Base-by-base conservation (phyloP, 2,888 invertebrate species). In the Ephialtes manifestator region DNA sequence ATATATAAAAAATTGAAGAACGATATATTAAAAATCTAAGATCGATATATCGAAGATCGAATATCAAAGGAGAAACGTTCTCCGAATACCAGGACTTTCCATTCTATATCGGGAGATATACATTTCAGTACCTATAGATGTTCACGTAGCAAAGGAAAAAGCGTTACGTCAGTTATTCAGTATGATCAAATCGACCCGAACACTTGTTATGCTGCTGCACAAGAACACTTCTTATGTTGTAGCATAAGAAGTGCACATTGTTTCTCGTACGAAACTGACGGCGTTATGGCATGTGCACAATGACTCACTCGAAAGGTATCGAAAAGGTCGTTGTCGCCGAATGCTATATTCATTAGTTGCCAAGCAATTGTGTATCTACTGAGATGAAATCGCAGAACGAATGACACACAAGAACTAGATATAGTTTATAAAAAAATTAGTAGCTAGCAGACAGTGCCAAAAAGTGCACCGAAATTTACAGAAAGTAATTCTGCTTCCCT, bases 231-330 rank as follows among this genome's bases (percentile, higher is more conserved):
- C 4, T 51, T 51, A 18, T 18, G 51, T 18, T 51, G n/a, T 51
- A 15, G 51, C 18, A 10, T 39, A 39, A 39, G 39, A 39, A n/a
- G 18, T 51, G 51, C 18, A 51, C 51, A 51, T 51, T 60, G 43
- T 43, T 20, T 43, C 46, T 67, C 46, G 67, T 24, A 67, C 20
- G 15, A 67, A 18, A 43, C 46, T 46, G 46, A 43, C 67, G 15
- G 18, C 18, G 51, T 51, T 51, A 18, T 51, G 18, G 51, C 51
- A 51, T 51, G n/a, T 51, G n/a, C n/a, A 51, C 51, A 51, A 51
- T 51, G 51, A 51, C n/a, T 51, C 51, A 51, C 18, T 51, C 51
- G 51, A 51, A 51, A 51, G 51, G 58, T 58, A 58, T 58, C 58
- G 28, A 58, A 58, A 58, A 28, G 24, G 58, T 28, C 51, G 51